phyloP scores from a whole-genome alignment of 1,140 invertebrate genomes.

The Drosophila santomea region DNA sequence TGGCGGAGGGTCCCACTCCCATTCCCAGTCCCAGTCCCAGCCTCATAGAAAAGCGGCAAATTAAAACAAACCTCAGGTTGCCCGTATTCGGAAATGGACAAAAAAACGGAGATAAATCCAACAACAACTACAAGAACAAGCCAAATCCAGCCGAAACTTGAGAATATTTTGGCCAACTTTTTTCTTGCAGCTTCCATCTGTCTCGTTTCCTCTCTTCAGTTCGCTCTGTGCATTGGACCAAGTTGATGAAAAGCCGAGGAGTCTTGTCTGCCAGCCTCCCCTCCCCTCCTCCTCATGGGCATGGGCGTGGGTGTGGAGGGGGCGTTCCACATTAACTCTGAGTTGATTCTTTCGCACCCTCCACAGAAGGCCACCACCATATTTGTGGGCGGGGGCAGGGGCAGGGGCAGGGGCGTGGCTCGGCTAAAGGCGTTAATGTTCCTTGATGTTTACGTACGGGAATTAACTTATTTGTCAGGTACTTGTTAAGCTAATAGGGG shows the following conservation, averaged over 20 bases:
- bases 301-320: constrained; percentile 5
- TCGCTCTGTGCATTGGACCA: constrained; percentile 45
- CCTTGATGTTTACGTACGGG: constrained; percentile 75
- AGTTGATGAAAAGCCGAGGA: constrained; percentile 57
- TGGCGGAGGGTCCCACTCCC: background rate
- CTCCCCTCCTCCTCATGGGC: constrained; percentile 1
- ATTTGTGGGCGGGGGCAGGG: background rate
- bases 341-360: constrained; percentile 9
- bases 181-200: constrained; percentile 4
- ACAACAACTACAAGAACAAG: constrained; percentile 29
- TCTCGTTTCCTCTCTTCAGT: background rate
- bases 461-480: constrained; percentile 83
- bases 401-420: background rate
- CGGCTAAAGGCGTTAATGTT: constrained; percentile 67
- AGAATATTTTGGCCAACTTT: constrained; percentile 53
- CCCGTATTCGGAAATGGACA: constrained; percentile 82
- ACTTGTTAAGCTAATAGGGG: constrained; percentile 82
- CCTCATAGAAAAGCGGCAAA: constrained; percentile 78
- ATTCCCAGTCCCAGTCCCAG: background rate
- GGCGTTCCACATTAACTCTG: constrained; percentile 29
- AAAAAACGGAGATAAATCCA: constrained; percentile 33
- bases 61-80: constrained; percentile 83
- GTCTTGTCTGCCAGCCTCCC: constrained; percentile 39
- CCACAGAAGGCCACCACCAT: background rate
- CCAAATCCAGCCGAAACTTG: constrained; percentile 50